Evolutionary conservation across 2,888 invertebrate species (phyloP).

Genomic region (Pristionchus exspectatus): DNA sequence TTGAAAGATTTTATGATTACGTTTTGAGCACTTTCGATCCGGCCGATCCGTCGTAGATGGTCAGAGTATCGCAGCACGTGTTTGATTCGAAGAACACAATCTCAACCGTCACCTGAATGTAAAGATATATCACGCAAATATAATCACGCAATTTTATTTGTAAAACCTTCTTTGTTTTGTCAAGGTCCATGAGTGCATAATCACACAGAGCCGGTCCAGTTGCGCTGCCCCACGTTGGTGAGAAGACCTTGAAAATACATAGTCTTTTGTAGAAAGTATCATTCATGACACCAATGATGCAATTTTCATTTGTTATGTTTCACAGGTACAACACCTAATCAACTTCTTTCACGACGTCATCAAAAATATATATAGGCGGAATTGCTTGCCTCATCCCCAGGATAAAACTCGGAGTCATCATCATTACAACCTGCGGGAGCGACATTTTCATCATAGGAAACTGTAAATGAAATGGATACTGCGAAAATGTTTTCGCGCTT

Average conservation of each 20-base stretch:
- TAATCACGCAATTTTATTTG: no score
- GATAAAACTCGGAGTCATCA: neutral
- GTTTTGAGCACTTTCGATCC: neutral
- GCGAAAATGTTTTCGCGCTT: neutral
- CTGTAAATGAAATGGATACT: neutral
- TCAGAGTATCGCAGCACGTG: neutral
- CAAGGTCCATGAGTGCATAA: neutral
- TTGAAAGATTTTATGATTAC: neutral
- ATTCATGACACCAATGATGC: no score
- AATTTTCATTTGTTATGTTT: no score
- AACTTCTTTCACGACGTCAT: no score
- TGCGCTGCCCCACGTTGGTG: neutral
- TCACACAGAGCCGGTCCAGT: neutral
- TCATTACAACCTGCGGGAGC: neutral
- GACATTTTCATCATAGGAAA: neutral
- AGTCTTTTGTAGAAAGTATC: neutral
- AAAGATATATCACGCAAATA: no score
- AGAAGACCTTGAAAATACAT: neutral
- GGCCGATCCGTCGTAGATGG: neutral
- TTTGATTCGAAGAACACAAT: conserved; percentile 11
- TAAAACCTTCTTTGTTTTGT: neutral
- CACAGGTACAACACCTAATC: no score
- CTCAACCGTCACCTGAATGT: neutral
- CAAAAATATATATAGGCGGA: no score
- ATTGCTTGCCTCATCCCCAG: neutral